Conservation (phyloP, 2,888 invertebrate species). For the Aphodius sticticus region DNA sequence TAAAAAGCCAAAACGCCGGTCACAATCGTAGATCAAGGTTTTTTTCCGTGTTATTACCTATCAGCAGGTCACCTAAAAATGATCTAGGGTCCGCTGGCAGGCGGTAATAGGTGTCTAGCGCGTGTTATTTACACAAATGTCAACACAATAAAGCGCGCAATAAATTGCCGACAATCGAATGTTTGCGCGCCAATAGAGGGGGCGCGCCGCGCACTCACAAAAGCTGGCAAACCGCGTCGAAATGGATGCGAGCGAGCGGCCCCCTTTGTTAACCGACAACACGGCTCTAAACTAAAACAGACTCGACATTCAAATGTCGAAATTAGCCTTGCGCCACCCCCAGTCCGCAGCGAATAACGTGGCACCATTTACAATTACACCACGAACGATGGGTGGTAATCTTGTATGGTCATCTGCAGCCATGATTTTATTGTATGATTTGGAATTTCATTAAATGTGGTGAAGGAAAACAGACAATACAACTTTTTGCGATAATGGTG, state of each 20-base stretch:
- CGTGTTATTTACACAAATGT: constrained; percentile 4
- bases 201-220: not conserved
- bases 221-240: not conserved
- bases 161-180: not conserved
- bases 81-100: constrained; percentile 4
- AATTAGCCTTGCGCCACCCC: not conserved
- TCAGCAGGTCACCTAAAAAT: not conserved
- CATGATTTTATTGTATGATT: not conserved
- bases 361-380: too few relatives aligned
- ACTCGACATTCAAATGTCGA: not conserved
- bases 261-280: not conserved
- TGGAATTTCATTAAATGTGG: not conserved
- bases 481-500: not conserved
- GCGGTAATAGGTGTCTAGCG: not conserved
- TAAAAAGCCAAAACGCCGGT: not conserved
- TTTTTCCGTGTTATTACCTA: not conserved
- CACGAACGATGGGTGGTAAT: not conserved
- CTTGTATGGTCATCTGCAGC: not conserved
- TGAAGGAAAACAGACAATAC: not conserved
- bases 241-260: not conserved
- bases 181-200: not conserved
- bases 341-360: not conserved
- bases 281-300: not conserved
- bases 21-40: not conserved
- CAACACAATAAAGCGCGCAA: constrained; percentile 4